Evolutionary conservation across 2,113 vertebrate species (phyloP).

Genomic region (Pteronura brasiliensis): DNA sequence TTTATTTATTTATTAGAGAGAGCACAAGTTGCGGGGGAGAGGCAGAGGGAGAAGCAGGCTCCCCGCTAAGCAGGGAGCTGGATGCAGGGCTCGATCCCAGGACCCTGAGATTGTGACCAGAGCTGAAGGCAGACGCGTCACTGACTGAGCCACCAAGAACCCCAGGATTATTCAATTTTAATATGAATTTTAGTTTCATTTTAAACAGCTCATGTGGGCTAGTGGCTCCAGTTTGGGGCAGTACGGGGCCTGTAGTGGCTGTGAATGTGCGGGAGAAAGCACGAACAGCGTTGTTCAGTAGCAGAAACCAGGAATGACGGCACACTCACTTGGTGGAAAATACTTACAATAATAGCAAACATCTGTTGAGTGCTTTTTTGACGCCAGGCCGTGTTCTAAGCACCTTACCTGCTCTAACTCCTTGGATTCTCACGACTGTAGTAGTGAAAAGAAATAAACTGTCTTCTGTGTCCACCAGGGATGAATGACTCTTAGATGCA

Average conservation of each 20-base stretch:
- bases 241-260: no score
- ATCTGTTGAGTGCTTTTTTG: neutral
- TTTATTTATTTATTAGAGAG: neutral
- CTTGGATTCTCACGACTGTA: fast-evolving
- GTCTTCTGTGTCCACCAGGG: fast-evolving
- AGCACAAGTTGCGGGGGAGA: neutral
- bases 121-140: neutral
- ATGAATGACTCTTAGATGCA: fast-evolving
- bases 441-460: neutral
- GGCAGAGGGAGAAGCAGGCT: neutral
- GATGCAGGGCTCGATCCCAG: neutral
- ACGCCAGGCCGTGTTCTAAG: neutral
- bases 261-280: fast-evolving
- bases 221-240: neutral
- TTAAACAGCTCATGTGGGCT: neutral
- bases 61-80: neutral
- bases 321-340: fast-evolving
- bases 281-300: fast-evolving
- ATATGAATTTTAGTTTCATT: neutral
- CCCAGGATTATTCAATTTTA: no score
- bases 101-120: neutral
- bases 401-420: neutral
- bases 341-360: fast-evolving
- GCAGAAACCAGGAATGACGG: fast-evolving
- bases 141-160: neutral